Base-by-base conservation (phyloP, 2,888 invertebrate genomes). In the Caenorhabditis sp. region DNA sequence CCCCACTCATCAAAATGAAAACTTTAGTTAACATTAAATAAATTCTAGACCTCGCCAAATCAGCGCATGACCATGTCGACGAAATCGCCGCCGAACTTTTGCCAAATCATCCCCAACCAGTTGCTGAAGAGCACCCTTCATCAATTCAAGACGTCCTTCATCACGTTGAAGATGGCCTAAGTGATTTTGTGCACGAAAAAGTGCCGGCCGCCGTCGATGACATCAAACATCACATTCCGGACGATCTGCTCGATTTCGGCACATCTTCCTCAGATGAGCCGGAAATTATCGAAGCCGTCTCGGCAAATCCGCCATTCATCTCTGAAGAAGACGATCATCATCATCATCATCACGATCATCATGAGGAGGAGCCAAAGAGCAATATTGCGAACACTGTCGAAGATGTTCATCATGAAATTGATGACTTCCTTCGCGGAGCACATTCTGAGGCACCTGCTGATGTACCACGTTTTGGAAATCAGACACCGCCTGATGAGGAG, bases 401-500 rank as follows among this genome's bases (percentile, higher is more conserved):
- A 50, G n/a, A 71, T 23, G 68, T 76, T 20, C 75, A 76, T 54
- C 59, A 76, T 20, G 75, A 76, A 49, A 62, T 76, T 25, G 68
- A 76, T 63, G 57, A 43, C 31, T 68, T 70, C 63, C 60, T 76
- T 56, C 50, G 52, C 10, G 56, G 63, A 31, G 52, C 53, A 27
- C 70, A 63, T 23, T n/a, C 67, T 21, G 61, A 67, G 4, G 66
- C 75, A 64, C 58, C 67, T 59, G 69, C 69, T 23, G 70, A 67
- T 17, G 62, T 63, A 38, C 82, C 80, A 20, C 68, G 73, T 17
- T 82, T 82, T 58, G 71, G 79, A 53, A 72, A 70, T 58, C 79
- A 76, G 26, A 80, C 80, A 36, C 82, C 81, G 20, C 80, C 81
- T 56, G 67, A 70, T 49, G 67, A 77, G 21, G 76, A 72, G 71